Conservation (phyloP, 2,797 vertebrate species). For the Anas capensis region DNA sequence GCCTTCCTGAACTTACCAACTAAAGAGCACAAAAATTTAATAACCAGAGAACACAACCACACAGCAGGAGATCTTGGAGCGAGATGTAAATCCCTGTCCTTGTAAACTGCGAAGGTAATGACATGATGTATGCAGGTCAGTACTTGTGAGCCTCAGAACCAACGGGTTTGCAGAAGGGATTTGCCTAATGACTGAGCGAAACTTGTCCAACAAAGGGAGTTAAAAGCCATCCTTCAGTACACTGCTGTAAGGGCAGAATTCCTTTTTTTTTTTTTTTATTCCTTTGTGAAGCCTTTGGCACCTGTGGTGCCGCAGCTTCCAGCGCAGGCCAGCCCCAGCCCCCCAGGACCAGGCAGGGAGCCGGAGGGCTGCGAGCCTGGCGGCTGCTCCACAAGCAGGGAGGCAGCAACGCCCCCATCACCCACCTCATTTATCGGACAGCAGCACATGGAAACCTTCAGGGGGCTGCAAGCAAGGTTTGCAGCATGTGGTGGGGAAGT, state of each 20-base stretch:
- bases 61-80: not conserved
- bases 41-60: not conserved
- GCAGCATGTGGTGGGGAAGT: not conserved
- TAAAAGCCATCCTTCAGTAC: not conserved
- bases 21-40: not conserved
- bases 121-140: not conserved
- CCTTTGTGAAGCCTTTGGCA: not conserved
- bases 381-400: not conserved
- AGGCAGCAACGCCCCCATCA: not conserved
- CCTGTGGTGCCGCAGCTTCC: not conserved
- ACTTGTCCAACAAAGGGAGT: not conserved
- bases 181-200: not conserved
- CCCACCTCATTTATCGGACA: not conserved
- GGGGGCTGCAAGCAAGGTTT: not conserved
- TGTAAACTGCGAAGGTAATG: not conserved
- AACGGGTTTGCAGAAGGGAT: not conserved
- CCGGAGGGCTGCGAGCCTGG: not conserved
- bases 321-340: fast-evolving
- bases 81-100: not conserved
- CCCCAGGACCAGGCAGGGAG: fast-evolving
- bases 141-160: not conserved
- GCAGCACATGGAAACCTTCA: not conserved
- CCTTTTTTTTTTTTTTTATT: not conserved
- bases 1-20: not conserved
- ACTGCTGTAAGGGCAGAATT: not conserved